phyloP scores from a whole-genome alignment of 2,797 vertebrate genomes.

The Macroramphosus scolopax region DNA sequence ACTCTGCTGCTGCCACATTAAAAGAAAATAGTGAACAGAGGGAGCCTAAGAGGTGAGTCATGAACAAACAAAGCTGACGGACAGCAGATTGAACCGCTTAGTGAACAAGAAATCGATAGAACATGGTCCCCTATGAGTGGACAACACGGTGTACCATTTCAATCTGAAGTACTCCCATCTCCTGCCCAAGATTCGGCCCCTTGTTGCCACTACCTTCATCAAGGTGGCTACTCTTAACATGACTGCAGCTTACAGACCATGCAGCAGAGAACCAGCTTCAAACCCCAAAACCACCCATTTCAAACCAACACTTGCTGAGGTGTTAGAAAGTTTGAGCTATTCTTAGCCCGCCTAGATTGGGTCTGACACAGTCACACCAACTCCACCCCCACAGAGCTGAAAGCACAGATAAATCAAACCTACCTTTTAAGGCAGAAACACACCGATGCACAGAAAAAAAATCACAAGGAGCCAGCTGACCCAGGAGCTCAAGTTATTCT shows the following conservation, averaged over 20 bases:
- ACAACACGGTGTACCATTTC: not conserved
- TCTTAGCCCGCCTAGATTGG: slow-evolving; percentile 52
- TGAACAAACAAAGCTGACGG: slow-evolving; percentile 23
- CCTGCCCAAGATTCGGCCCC: slow-evolving; percentile 6
- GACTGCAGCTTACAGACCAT: slow-evolving; percentile 18
- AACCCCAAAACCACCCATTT: slow-evolving; percentile 31
- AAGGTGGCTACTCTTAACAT: too few species aligned
- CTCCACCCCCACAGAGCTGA: slow-evolving; percentile 45
- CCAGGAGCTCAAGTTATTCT: slow-evolving; percentile 11
- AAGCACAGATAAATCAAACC: slow-evolving; percentile 59
- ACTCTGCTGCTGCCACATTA: slow-evolving; percentile 11
- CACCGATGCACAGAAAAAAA: slow-evolving; percentile 22
- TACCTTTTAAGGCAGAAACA: slow-evolving; percentile 66
- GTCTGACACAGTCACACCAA: slow-evolving; percentile 54
- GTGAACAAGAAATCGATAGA: slow-evolving; percentile 1
- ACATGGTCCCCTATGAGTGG: not conserved
- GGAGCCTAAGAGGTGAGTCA: slow-evolving; percentile 15
- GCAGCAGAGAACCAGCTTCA: not conserved
- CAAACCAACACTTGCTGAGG: slow-evolving; percentile 32
- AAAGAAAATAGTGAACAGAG: not conserved
- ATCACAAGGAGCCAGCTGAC: slow-evolving; percentile 1
- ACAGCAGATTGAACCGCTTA: not conserved
- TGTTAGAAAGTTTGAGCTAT: slow-evolving; percentile 50
- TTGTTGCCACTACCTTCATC: too few species aligned
- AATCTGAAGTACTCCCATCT: not conserved